Evolutionary conservation across 2,888 invertebrate species (phyloP), one percentile per base, ranked within the genome.

Genomic region (Cosmopolites sordidus): DNA sequence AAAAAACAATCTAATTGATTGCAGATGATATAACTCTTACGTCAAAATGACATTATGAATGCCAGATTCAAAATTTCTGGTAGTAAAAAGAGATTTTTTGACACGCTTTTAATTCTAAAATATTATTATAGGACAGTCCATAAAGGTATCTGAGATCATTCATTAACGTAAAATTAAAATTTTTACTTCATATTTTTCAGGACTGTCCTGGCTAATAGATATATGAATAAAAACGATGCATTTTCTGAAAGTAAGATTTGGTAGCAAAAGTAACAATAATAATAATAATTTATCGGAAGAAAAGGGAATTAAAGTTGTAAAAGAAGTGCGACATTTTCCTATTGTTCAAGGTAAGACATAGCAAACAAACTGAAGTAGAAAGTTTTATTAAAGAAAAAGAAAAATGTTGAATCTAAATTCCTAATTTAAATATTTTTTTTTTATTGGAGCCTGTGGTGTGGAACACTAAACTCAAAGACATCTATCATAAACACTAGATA

Each of bases 171-270:
- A 30, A n/a, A n/a, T n/a, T n/a, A n/a, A n/a, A n/a, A n/a, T n/a
- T n/a, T n/a, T n/a, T n/a, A n/a, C n/a, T n/a, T n/a, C n/a, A n/a
- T n/a, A n/a, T n/a, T n/a, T 60, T 59, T 15, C 41, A 62, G 62
- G 60, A 51, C 58, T 43, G 61, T 59, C 60, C 60, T 43, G 12
- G 29, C 5, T 33, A 5, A 48, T 14, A 37, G 38, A 33, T 50
- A 41, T 29, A 57, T 58, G 58, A 51, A 51, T 38, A 52, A 57
- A 58, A 57, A 62, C 57, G 58, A 64, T 64, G 64, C 60, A 64
- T 60, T 64, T 62, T 62, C 43, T 62, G 50, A 62, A 62, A 61
- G 40, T 62, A 44, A 64, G 62, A 54, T 64, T 64, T 50, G 55
- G 58, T 33, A 60, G 49, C 33, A 62, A 62, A 52, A 51, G 59